These are phyloP conservation scores for Drosophila lini DNA, from an alignment of 1,140 invertebrate genomes.

Conservation along the genomic window DNA sequence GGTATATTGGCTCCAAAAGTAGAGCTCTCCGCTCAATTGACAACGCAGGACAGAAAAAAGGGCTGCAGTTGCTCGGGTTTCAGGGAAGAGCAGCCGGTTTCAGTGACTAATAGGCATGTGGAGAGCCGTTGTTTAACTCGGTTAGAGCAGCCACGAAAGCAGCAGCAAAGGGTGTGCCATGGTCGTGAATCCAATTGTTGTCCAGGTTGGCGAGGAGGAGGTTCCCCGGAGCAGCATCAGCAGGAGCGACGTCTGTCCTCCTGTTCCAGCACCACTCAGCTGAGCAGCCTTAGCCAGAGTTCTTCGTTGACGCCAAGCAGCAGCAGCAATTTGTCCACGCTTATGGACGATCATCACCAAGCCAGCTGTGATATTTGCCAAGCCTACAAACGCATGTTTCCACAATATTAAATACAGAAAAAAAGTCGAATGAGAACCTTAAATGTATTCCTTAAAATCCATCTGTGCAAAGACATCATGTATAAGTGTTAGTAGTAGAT, in stretches of 20 bases:
- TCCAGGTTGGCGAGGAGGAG: not conserved
- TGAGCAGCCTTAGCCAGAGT: constrained; percentile 50
- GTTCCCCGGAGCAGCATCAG: not conserved
- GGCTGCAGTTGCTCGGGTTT: constrained; percentile 24
- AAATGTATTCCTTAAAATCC: constrained; percentile 66
- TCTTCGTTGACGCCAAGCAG: constrained; percentile 42
- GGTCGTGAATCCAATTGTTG: constrained; percentile 44
- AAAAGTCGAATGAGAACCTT: not conserved
- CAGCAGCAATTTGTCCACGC: constrained; percentile 29
- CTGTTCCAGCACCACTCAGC: constrained; percentile 55
- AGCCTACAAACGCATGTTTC: constrained; percentile 56
- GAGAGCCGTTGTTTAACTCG: constrained; percentile 49
- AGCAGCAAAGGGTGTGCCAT: constrained; percentile 67
- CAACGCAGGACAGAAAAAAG: constrained; percentile 48
- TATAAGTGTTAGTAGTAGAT: constrained; percentile 74
- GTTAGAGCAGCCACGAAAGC: constrained; percentile 57
- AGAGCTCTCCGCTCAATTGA: constrained; percentile 64
- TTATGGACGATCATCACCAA: constrained; percentile 50
- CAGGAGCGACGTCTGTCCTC: constrained; percentile 49
- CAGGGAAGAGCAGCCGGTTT: constrained; percentile 11
- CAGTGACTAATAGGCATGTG: not conserved
- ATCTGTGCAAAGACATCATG: constrained; percentile 64
- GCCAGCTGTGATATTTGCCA: constrained; percentile 65
- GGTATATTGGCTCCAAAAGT: constrained; percentile 78
- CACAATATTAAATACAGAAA: constrained; percentile 6